Percentiles rank a stretch among this genome's conserved stretches.
These are phyloP conservation scores for Polydrusus pterygomalis DNA, from an alignment of 2,888 invertebrate genomes.

Conservation along the genomic window DNA sequence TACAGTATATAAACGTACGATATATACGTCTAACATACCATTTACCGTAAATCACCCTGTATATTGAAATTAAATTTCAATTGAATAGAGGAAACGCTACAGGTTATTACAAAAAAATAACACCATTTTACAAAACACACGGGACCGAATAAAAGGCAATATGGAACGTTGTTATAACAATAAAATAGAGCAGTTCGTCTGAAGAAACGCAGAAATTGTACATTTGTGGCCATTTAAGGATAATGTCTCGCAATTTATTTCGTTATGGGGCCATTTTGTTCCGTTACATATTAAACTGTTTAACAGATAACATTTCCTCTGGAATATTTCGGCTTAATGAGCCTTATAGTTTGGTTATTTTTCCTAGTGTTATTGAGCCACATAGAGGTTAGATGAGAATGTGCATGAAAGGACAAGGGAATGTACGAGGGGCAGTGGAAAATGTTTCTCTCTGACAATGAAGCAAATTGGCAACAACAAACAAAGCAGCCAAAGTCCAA, in stretches of 20 bases:
- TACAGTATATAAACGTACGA: too few species aligned
- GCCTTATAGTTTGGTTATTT: slow-evolving; percentile 51
- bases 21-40: too few species aligned
- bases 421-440: background rate
- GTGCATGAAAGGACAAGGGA: background rate
- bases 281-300: slow-evolving; percentile 62
- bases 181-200: slow-evolving; percentile 64
- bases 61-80: background rate
- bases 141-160: slow-evolving; percentile 60
- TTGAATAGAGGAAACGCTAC: background rate
- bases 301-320: slow-evolving; percentile 58
- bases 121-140: slow-evolving; percentile 57
- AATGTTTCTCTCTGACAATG: too few species aligned
- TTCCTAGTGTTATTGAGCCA: slow-evolving; percentile 30
- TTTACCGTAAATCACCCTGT: too few species aligned
- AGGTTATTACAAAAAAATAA: slow-evolving; percentile 26
- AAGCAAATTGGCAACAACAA: too few species aligned
- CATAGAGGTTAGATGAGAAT: slow-evolving; percentile 14
- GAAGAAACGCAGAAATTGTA: slow-evolving; percentile 62
- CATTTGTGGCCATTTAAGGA: slow-evolving; percentile 64
- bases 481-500: too few species aligned
- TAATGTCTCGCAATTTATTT: slow-evolving; percentile 64
- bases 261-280: slow-evolving; percentile 61
- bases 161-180: slow-evolving; percentile 65
- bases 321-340: slow-evolving; percentile 51